Conservation (phyloP, 1,140 invertebrate genomes). For the Lamellibrachia luymesi region DNA sequence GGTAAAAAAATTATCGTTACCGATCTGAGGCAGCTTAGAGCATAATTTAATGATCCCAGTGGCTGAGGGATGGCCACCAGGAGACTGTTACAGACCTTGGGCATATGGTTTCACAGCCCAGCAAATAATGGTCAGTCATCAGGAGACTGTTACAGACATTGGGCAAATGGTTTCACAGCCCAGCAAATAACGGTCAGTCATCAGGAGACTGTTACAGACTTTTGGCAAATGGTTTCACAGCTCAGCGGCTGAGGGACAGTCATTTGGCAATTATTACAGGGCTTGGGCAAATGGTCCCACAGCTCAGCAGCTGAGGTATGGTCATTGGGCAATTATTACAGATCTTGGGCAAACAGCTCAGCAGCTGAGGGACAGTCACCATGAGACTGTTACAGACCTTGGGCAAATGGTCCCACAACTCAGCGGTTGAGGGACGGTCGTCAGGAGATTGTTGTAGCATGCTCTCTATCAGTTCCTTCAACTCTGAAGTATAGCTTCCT, state of each 20-base stretch:
- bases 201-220: neutral
- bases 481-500: conserved; percentile 67
- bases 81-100: neutral
- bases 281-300: too few relatives aligned
- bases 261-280: too few relatives aligned
- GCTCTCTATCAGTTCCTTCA: conserved; percentile 61
- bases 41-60: too few relatives aligned
- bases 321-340: neutral
- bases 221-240: neutral
- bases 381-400: neutral
- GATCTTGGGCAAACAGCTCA: neutral
- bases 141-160: neutral
- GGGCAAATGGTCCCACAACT: conserved; percentile 56
- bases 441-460: conserved; percentile 58
- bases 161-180: neutral
- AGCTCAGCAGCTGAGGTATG: neutral
- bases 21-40: too few relatives aligned
- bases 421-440: conserved; percentile 60
- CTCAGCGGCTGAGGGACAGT: too few relatives aligned
- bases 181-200: neutral
- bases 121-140: neutral
- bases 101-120: neutral
- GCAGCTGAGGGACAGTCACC: neutral
- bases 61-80: too few relatives aligned
- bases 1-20: too few relatives aligned